Base-by-base conservation (phyloP, 2,888 invertebrate species). In the Metellina segmentata region DNA sequence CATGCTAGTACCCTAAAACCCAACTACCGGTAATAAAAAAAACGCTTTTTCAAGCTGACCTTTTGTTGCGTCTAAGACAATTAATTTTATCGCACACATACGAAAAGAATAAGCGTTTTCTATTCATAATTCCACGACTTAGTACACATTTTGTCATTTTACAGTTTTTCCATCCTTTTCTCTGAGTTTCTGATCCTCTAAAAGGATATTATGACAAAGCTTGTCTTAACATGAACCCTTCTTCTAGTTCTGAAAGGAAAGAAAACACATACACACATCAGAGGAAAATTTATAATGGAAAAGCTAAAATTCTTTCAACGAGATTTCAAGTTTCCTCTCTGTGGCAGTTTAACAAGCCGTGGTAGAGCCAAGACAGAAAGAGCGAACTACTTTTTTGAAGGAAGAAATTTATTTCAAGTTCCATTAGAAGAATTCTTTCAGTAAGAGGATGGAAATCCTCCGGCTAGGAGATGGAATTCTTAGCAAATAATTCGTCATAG, bases 371-470 rank as follows among this genome's bases (percentile, higher is more conserved):
- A 20, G 61, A 53, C 34, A 49, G 19, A 61, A 13, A 48, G 34
- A 61, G 13, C 61, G 61, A 20, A 20, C 34, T 34, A 61, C 53
- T 61, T 79, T 34, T 19, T 8, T 7, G 19, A 20, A 79, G 61
- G 49, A 13, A 48, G n/a, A 77, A 61, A 79, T 34, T 61, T 53
- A 79, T 79, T 79, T 79, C 79, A 61, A 61, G 69, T 79, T 34
- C 79, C 61, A 79, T 79, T 79, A 79, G 79, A 79, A 53, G 79
- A 79, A 79, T 79, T 79, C 79, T 11, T 49, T 51, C 78, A 78
- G 52, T 53, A 19, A 16, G 16, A 74, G 74, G 6, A 7, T n/a
- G 16, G 49, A 85, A 74, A 52, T 74, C 75, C 74, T 75, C 53
- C 1, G 52, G 83, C 53, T 53, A 74, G 53, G 74, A 49, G 83